These are phyloP conservation scores for Capitella teleta DNA, from an alignment of 1,140 invertebrate species.

Conservation along the genomic window DNA sequence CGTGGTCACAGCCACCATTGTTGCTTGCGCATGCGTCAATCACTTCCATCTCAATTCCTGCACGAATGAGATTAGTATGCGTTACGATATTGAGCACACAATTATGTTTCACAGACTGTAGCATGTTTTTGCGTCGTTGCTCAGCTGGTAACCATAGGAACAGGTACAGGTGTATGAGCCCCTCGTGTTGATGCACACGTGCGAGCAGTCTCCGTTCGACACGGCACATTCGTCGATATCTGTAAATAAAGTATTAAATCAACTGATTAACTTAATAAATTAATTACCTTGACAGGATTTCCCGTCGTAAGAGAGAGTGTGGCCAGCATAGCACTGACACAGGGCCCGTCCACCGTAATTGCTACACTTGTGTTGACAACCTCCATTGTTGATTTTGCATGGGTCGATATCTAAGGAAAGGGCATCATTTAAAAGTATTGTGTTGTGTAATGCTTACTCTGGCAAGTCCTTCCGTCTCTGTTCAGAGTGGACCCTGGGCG, in stretches of 20 bases:
- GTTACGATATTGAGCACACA: neutral
- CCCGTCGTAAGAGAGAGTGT: constrained; percentile 1
- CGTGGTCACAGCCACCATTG: constrained; percentile 32
- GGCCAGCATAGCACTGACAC: constrained; percentile 11
- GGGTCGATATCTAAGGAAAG: constrained; percentile 2
- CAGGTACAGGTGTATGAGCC: constrained; percentile 22
- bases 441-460: constrained; percentile 17
- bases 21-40: constrained; percentile 28
- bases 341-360: constrained; percentile 20
- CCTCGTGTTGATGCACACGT: constrained; percentile 12
- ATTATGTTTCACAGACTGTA: neutral
- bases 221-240: constrained; percentile 26
- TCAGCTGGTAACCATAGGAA: constrained; percentile 26
- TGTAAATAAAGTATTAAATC: too few species aligned
- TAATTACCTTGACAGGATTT: constrained; percentile 7
- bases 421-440: neutral
- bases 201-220: constrained; percentile 16
- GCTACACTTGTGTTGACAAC: constrained; percentile 43
- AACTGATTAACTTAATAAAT: too few species aligned
- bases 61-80: neutral
- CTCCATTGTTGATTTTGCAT: constrained; percentile 36
- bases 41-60: constrained; percentile 33
- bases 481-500: constrained; percentile 23
- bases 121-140: constrained; percentile 21
- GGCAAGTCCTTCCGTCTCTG: constrained; percentile 24